Base-by-base conservation (phyloP, 2,888 invertebrate species). In the Galerucella calmariensis region DNA sequence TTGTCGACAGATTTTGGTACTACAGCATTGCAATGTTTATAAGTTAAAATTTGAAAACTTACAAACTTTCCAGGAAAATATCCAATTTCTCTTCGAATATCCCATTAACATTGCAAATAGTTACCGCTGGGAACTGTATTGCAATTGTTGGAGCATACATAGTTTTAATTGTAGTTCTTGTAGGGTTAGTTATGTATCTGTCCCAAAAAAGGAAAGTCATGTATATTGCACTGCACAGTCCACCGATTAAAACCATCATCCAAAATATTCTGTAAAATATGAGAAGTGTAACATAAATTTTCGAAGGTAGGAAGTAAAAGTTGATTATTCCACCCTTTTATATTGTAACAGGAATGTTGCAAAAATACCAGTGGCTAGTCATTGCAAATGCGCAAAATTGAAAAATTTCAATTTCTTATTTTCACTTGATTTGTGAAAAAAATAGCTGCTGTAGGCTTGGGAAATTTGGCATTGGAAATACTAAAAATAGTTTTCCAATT, bases 121-220 rank as follows among this genome's bases (percentile, higher is more conserved):
- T 86, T 3, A 88, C 80, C 2, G 85, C 86, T 12, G 88, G 88
- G 80, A 88, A 88, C 8, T 85, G 83, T 46, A 84, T 81, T 2
- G 79, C 35, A 12, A 79, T 80, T 35, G 84, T 81, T 9, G 87
- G 87, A 0, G 84, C 82, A 66, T 83, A 81, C 59, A 83, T 82
- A 0, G 85, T 82, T 69, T 82, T 71, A 72, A 87, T 82, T 6
- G 83, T 83, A 1, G 86, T 86, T 72, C 86, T 79, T 0, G 84
- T 87, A 2, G 88, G 88, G 79, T 86, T 86, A 61, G 83, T 81
- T 2, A 79, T 79, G 74, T 85, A 87, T 73, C 87, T 83, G 12
- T 69, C 58, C 82, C 85, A 84, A 78, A 87, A 86, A 67, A 86
- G 79, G n/a, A 82, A 69, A 11, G 87, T 83, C 85, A 88, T 85